Evolutionary conservation across 2,797 vertebrate genomes (phyloP), one percentile per base, ranked within the genome.

Genomic region (Buceros bicornis): DNA sequence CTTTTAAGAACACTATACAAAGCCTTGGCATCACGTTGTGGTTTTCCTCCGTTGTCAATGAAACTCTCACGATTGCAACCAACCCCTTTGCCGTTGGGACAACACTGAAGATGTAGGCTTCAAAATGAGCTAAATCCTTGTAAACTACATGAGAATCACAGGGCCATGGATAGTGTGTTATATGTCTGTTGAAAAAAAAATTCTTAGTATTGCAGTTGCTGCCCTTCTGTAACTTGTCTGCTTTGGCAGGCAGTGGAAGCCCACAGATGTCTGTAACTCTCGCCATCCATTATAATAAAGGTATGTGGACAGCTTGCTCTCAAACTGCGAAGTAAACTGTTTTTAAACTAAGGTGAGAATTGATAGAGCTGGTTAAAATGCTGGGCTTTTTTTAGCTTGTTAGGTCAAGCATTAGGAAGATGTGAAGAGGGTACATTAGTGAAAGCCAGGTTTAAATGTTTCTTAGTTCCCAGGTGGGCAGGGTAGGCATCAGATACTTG

Each of bases 131-230:
- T 83, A 67, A 93, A 47, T 11, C 18, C 33, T 76, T 87, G 20
- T 50, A 74, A 81, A 35, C 14, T 47, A 37, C 28, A 15, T 15
- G 16, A 69, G 50, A 81, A 61, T 45, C 57, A 31, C 57, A 61
- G 20, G 47, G 26, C 47, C 6, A 5, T 21, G 14, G 33, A 43
- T 47, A 21, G 14, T 0, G 0, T 82, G 4, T 28, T 65, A 6
- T 13, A 26, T 28, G 2, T 50, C 24, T 73, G 13, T 8, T 47
- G 42, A 67, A 78, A 80, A 33, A 33, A 62, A 37, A 33, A 48
- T 13, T 65, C 50, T 80, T 78, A 42, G 7, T 6, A 2, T 3
- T 11, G 4, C 22, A 67, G 51, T 31, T 83, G 14, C 33, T 85
- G 45, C 22, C 47, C 4, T 77, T 72, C n/a, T 18, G 13, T 70